Conservation (phyloP, 1,140 invertebrate genomes). For the Thrips palmi region DNA sequence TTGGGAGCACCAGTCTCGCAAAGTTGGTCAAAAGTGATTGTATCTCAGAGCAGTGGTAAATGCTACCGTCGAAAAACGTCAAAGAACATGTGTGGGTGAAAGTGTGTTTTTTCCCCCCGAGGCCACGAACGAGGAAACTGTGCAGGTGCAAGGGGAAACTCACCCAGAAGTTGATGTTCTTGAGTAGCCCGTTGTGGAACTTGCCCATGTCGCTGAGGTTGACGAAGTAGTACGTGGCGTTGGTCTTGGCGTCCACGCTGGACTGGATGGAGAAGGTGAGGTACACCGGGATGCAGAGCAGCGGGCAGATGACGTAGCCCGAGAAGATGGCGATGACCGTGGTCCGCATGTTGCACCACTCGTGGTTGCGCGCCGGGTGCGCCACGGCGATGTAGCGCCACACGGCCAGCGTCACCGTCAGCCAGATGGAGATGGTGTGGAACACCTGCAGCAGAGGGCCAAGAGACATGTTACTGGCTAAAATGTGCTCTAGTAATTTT, state of each 20-base stretch:
- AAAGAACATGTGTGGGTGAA: background rate
- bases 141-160: no score
- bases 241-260: constrained; percentile 16
- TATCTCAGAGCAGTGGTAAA: no score
- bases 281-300: constrained; percentile 73
- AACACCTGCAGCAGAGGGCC: no score
- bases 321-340: constrained; percentile 53
- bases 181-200: constrained; percentile 27
- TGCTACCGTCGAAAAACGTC: background rate
- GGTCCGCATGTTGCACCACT: constrained; percentile 55
- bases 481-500: no score
- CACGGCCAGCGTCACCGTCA: constrained; percentile 78
- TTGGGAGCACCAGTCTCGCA: no score
- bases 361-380: constrained; percentile 52
- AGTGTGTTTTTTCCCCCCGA: no score
- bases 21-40: no score
- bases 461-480: constrained; percentile 10
- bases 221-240: constrained; percentile 32
- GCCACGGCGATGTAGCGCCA: constrained; percentile 85
- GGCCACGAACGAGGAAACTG: no score
- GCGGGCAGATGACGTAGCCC: constrained; percentile 61
- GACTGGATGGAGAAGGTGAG: constrained; percentile 41
- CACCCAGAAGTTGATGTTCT: constrained; percentile 60
- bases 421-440: constrained; percentile 84
- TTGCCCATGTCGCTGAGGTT: constrained; percentile 29